Base-by-base conservation (phyloP, 2,797 vertebrate genomes). In the Microctenopoma lineatum region DNA sequence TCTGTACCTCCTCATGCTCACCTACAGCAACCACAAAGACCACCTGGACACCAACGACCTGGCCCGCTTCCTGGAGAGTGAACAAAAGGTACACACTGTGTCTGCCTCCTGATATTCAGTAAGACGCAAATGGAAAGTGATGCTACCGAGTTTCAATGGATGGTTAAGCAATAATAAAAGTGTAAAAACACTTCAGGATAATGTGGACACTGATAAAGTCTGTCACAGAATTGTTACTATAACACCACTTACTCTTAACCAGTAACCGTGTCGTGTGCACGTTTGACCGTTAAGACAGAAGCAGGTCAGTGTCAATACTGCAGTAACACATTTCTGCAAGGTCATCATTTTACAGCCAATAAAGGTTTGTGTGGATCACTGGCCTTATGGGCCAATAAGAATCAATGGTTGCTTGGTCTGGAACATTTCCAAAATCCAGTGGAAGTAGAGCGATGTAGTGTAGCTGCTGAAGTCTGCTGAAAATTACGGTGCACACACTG, bases 11-110 rank as follows among this genome's bases (percentile, higher is more conserved):
- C 95, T 99, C 29, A 94, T 99, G 97, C 96, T 99, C 63, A 95
- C 95, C 84, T 98, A 99, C 93, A 97, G 98, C 86, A 95, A 96
- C 91, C 97, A 97, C 90, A 98, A 98, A 85, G 98, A 98, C 85
- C 94, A 97, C 87, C 88, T 99, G 14, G 95, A 97, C 14, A 58
- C 92, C 0, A 89, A 94, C 0, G 95, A 97, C 92, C 80, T 99
- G 57, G 90, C 89, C 55, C 95, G 94, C 67, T 99, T 98, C 81
- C 87, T 99, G 70, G 96, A 97, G 90, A 91, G 74, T 1, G 97
- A 99, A 45, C 97, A 99, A 83, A 98, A 99, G 97, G 98, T 99
- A 70, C 15, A 11, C 9, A 3, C 36, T 10, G 9, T 7, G 4
- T 7, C 2, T 4, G 5, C 27, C 27, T 29, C 5, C 7, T 32